Evolutionary conservation across 2,797 vertebrate species (phyloP).

Genomic region (Sparus aurata): DNA sequence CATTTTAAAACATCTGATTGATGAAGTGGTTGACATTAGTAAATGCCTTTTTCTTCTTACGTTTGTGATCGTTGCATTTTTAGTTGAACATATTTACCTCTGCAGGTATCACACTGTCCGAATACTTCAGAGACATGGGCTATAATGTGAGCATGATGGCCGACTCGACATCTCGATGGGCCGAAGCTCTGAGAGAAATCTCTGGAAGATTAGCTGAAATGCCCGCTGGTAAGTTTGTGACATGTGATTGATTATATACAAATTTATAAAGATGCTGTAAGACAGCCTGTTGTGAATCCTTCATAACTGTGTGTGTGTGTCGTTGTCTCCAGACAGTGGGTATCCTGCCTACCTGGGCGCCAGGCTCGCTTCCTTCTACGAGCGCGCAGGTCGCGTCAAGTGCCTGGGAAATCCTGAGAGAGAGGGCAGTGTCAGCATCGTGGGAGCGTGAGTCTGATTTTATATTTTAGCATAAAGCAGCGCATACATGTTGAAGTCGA

Average conservation of each 20-base stretch:
- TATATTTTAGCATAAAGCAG: neutral
- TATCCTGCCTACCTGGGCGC: conserved; percentile 93
- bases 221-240: conserved; percentile 92
- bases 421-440: conserved; percentile 98
- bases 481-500: neutral
- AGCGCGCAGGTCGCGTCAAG: conserved; percentile 96
- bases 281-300: neutral
- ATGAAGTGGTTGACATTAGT: neutral
- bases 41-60: neutral
- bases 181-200: conserved; percentile 97
- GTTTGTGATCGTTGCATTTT: neutral
- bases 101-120: conserved; percentile 96
- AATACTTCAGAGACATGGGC: conserved; percentile 99
- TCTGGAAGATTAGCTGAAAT: conserved; percentile 98
- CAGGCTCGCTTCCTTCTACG: conserved; percentile 97
- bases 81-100: neutral
- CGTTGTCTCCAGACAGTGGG: conserved; percentile 74
- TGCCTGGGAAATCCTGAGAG: conserved; percentile 97
- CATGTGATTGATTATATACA: neutral
- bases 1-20: neutral
- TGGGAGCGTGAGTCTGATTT: conserved; percentile 93
- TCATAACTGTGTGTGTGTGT: conserved; percentile 21
- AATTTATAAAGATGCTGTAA: neutral
- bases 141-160: conserved; percentile 99
- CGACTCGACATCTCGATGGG: conserved; percentile 98